These are phyloP conservation scores for Anguilla japonica DNA, from an alignment of 2,113 vertebrate genomes.

Conservation along the genomic window DNA sequence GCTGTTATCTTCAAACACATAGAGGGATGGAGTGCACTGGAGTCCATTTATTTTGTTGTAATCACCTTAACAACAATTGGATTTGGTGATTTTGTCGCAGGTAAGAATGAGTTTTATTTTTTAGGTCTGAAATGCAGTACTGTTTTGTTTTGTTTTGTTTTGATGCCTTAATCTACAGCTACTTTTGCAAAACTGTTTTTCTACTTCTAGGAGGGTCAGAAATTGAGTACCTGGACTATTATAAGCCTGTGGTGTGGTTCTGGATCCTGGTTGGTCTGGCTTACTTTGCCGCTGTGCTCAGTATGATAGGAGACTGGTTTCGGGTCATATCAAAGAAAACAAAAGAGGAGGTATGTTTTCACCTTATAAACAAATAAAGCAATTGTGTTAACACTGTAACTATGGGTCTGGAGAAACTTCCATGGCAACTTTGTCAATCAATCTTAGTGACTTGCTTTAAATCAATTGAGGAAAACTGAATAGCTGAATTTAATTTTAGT, in stretches of 20 bases:
- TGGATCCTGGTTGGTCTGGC: constrained; percentile 98
- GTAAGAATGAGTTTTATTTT: constrained; percentile 66
- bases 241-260: constrained; percentile 97
- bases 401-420: too few relatives aligned
- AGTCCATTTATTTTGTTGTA: constrained; percentile 97
- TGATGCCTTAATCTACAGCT: too few relatives aligned
- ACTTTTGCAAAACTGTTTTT: not conserved
- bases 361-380: not conserved
- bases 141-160: too few relatives aligned
- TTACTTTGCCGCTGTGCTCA: constrained; percentile 96
- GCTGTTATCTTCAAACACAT: constrained; percentile 96
- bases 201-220: constrained; percentile 78
- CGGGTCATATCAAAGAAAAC: constrained; percentile 98
- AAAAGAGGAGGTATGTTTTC: constrained; percentile 88
- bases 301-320: constrained; percentile 99
- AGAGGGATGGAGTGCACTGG: constrained; percentile 93
- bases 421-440: too few relatives aligned
- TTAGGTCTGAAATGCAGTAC: not conserved
- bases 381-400: not conserved
- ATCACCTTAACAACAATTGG: constrained; percentile 98
- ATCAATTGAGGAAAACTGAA: too few relatives aligned
- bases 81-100: constrained; percentile 96
- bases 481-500: too few relatives aligned
- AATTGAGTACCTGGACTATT: constrained; percentile 89
- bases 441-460: too few relatives aligned